Conservation (phyloP, 1,140 invertebrate species). For the Uloborus diversus region DNA sequence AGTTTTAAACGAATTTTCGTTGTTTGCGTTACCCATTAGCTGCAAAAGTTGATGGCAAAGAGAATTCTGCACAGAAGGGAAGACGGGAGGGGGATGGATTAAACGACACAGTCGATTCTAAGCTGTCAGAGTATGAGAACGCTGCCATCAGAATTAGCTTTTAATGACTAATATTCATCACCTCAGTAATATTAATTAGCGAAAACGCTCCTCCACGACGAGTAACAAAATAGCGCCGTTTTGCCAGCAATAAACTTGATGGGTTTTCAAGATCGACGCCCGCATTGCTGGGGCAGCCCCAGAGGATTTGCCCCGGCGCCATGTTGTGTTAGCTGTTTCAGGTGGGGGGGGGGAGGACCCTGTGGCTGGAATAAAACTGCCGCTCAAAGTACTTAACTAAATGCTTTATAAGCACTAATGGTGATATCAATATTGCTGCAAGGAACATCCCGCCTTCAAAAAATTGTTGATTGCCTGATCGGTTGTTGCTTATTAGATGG, state of each 20-base stretch:
- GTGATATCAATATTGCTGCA: slow-evolving; percentile 36
- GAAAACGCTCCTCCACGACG: slow-evolving; percentile 39
- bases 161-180: slow-evolving; percentile 53
- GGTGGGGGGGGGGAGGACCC: not conserved
- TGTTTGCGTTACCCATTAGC: slow-evolving; percentile 4
- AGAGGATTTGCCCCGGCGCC: not conserved
- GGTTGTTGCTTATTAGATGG: not conserved
- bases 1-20: slow-evolving; percentile 27
- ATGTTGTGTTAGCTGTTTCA: too few species aligned
- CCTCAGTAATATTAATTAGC: slow-evolving; percentile 41
- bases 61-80: not conserved
- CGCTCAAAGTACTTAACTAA: slow-evolving; percentile 41
- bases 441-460: not conserved
- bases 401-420: slow-evolving; percentile 41
- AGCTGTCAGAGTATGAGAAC: not conserved
- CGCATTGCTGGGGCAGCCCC: not conserved
- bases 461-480: slow-evolving; percentile 18
- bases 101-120: not conserved
- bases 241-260: slow-evolving; percentile 52
- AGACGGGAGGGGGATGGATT: not conserved
- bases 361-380: slow-evolving; percentile 30
- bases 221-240: slow-evolving; percentile 44
- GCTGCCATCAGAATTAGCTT: slow-evolving; percentile 26
- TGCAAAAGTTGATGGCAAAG: not conserved
- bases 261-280: slow-evolving; percentile 30